These are phyloP conservation scores for Coelogynopora nodosa DNA, from an alignment of 2,888 invertebrate species.

Conservation along the genomic window DNA sequence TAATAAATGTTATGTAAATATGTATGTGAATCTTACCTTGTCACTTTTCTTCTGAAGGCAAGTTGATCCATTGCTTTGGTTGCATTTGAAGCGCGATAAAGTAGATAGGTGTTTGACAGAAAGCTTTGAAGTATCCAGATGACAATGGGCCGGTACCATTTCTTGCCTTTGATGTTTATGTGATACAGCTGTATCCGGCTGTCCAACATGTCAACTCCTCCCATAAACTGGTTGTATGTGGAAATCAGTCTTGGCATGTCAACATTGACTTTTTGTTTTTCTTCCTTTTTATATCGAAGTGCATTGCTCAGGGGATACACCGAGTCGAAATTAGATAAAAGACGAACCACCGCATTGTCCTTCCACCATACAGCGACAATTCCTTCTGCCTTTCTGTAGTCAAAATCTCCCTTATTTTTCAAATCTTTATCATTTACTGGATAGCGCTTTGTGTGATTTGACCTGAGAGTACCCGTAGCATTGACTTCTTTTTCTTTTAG, in stretches of 20 bases:
- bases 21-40: neutral
- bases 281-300: neutral
- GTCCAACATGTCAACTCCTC: slow-evolving; percentile 46
- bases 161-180: slow-evolving; percentile 20
- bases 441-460: neutral
- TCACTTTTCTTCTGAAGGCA: slow-evolving; percentile 11
- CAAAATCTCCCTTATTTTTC: slow-evolving; percentile 3
- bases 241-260: slow-evolving; percentile 37
- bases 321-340: slow-evolving; percentile 29
- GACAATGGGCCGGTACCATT: slow-evolving; percentile 20
- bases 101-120: neutral
- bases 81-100: neutral
- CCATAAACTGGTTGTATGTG: slow-evolving; percentile 46
- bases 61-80: slow-evolving; percentile 28
- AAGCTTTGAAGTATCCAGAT: slow-evolving; percentile 18
- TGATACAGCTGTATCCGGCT: neutral
- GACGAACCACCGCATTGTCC: neutral
- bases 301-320: slow-evolving; percentile 31
- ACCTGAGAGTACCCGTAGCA: neutral
- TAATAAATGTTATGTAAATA: neutral
- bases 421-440: neutral
- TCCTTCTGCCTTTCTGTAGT: neutral
- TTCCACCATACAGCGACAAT: slow-evolving; percentile 15
- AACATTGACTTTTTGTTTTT: slow-evolving; percentile 19
- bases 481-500: slow-evolving; percentile 3